Base-by-base conservation (phyloP, 2,888 invertebrate species). In the Syritta pipiens region DNA sequence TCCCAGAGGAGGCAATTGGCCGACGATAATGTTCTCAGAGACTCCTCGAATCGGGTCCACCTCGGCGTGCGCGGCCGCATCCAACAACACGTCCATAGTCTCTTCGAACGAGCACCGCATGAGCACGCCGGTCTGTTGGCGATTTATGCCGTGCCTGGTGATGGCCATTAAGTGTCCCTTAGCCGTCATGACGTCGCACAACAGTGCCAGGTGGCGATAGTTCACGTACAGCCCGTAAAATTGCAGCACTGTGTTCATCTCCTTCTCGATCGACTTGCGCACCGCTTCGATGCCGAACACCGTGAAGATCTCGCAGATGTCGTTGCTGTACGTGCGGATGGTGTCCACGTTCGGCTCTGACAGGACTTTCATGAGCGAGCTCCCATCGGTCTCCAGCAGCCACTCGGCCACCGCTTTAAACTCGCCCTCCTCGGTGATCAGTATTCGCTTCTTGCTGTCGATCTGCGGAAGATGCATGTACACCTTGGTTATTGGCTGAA, bases 91-190 rank as follows among this genome's bases (percentile, higher is more conserved):
- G 86, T 99, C 97, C 0, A 97, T 98, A 1, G 83, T 98, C 92
- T 99, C 98, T 89, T 99, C 98, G 89, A 99, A 99, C 5, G 98
- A 98, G 88, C 98, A 98, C 89, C 97, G 93, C 96, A 98, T 98
- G 68, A 98, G 92, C 3, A 97, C 97, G 60, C 98, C 98, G 51
- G 97, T 97, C 84, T 97, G 97, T 86, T 97, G 96, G 82, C 95
- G 92, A 90, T 99, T 99, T 87, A 99, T 98, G 84, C 98, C 98
- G 91, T 99, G 98, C 90, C 98, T 95, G 40, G 98, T 98, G 87
- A 99, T 99, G 76, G 98, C 98, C 98, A 99, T 99, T 86, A 99
- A 92, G 90, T 98, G 98, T 88, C 98, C 98, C 89, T 98, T 98
- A 9, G 97, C 97, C 0, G 98, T 99, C 98, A 99, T 99, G 0